These are phyloP conservation scores for Philypnodon macrostomus DNA, from an alignment of 2,797 vertebrate species.

Conservation along the genomic window DNA sequence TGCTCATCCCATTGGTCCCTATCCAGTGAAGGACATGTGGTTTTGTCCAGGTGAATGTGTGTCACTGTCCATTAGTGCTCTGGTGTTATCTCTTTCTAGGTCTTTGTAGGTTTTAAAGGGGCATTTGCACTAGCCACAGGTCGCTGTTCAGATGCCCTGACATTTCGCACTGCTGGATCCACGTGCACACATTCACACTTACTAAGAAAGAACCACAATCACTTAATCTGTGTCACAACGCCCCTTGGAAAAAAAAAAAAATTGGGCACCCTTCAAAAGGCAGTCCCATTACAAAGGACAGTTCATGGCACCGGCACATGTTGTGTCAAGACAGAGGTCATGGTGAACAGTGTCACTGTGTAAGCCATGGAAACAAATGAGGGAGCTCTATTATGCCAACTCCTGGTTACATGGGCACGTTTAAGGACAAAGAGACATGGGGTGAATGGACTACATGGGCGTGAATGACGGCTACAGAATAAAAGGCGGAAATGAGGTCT, in stretches of 20 bases:
- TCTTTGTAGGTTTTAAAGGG: slow-evolving; percentile 32
- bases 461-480: slow-evolving; percentile 19
- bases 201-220: slow-evolving; percentile 33
- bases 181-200: slow-evolving; percentile 15
- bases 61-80: slow-evolving; percentile 8
- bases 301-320: slow-evolving; percentile 52
- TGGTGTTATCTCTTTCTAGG: slow-evolving; percentile 29
- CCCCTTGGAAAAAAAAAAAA: slow-evolving; percentile 60
- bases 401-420: slow-evolving; percentile 49
- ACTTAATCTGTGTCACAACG: slow-evolving; percentile 63
- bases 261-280: slow-evolving; percentile 61
- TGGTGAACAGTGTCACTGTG: slow-evolving; percentile 71
- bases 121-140: slow-evolving; percentile 18
- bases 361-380: slow-evolving; percentile 71
- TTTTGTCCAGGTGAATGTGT: slow-evolving; percentile 2
- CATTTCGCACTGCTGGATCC: slow-evolving; percentile 49
- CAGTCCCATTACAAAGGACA: slow-evolving; percentile 48
- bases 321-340: slow-evolving; percentile 68
- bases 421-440: slow-evolving; percentile 37
- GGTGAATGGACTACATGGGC: slow-evolving; percentile 40
- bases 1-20: slow-evolving; percentile 2
- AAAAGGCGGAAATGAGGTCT: slow-evolving; percentile 21
- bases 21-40: slow-evolving; percentile 5
- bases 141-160: slow-evolving; percentile 42
- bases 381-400: slow-evolving; percentile 66